Conservation (phyloP, 1,140 invertebrate species). For the Alviniconcha marisindica region DNA sequence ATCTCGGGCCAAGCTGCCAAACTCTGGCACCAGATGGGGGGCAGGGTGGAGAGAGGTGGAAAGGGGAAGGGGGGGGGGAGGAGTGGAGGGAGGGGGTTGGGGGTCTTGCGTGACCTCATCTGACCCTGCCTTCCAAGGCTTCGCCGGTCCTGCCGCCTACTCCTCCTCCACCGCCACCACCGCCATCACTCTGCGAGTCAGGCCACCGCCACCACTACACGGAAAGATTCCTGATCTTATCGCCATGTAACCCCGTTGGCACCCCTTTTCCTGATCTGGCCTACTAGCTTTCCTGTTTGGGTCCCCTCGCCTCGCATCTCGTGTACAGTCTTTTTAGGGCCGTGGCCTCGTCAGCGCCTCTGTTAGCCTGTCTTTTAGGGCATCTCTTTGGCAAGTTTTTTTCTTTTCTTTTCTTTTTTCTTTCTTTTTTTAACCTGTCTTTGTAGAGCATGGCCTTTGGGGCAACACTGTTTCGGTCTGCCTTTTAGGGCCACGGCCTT, state of each 20-base stretch:
- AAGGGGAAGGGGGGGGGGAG: not conserved
- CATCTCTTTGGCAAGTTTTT: too few relatives aligned
- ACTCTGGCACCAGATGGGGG: not conserved
- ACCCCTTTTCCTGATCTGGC: not conserved
- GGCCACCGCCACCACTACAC: not conserved
- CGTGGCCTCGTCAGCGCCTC: too few relatives aligned
- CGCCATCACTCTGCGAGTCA: constrained; percentile 1
- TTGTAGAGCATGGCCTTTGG: too few relatives aligned
- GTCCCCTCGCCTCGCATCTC: not conserved
- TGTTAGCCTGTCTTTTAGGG: not conserved
- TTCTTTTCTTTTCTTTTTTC: too few relatives aligned
- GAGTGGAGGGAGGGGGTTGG: not conserved
- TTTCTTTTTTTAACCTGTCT: too few relatives aligned
- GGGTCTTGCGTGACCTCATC: constrained; percentile 3
- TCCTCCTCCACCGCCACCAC: not conserved
- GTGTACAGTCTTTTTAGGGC: too few relatives aligned
- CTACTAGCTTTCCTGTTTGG: not conserved
- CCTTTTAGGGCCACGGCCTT: too few relatives aligned
- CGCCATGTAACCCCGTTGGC: not conserved
- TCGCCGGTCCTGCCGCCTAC: not conserved
- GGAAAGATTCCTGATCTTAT: not conserved
- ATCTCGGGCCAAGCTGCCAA: too few relatives aligned
- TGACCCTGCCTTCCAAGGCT: constrained; percentile 8
- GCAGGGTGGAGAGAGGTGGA: not conserved
- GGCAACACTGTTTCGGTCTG: too few relatives aligned